A percentile compares a stretch with the other conserved stretches of the same genome.
Conservation (phyloP, 2,797 vertebrate species). For the Enteromius viviparus region DNA sequence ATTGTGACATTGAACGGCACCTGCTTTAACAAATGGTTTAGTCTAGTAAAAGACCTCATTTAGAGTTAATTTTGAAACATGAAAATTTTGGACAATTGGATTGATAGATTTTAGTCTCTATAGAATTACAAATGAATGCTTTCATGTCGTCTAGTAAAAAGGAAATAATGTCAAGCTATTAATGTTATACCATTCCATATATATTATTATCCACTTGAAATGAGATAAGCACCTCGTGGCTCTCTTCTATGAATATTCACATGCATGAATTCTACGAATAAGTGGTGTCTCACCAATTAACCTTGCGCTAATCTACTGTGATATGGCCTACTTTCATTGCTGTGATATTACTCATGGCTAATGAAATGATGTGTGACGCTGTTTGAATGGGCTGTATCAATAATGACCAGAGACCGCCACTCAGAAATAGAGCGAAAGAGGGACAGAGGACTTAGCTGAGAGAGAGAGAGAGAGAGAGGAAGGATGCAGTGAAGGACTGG, state of each 20-base stretch:
- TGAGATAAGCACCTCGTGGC: slow-evolving; percentile 48
- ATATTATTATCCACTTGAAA: slow-evolving; percentile 45
- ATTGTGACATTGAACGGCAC: neutral
- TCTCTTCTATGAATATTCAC: slow-evolving; percentile 59
- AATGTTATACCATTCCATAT: slow-evolving; percentile 18
- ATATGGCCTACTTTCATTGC: slow-evolving; percentile 53
- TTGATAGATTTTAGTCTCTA: neutral
- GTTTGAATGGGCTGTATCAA: slow-evolving; percentile 58
- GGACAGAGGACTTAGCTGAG: slow-evolving; percentile 35
- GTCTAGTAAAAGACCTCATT: neutral
- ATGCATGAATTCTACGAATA: slow-evolving; percentile 52
- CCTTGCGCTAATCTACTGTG: slow-evolving; percentile 60
- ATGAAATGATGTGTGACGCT: slow-evolving; percentile 59
- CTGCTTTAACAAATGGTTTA: neutral
- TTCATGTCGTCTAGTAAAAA: neutral
- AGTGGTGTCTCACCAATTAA: slow-evolving; percentile 62
- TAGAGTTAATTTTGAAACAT: slow-evolving; percentile 4
- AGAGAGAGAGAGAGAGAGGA: neutral
- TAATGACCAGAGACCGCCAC: slow-evolving; percentile 58
- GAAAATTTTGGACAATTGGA: too few species aligned
- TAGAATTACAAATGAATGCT: neutral
- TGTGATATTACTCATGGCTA: slow-evolving; percentile 54
- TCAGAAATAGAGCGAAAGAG: slow-evolving; percentile 23
- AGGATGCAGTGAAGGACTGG: neutral
- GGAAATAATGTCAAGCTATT: slow-evolving; percentile 26